Conservation (phyloP, 2,113 vertebrate species). For the Trachemys scripta region DNA sequence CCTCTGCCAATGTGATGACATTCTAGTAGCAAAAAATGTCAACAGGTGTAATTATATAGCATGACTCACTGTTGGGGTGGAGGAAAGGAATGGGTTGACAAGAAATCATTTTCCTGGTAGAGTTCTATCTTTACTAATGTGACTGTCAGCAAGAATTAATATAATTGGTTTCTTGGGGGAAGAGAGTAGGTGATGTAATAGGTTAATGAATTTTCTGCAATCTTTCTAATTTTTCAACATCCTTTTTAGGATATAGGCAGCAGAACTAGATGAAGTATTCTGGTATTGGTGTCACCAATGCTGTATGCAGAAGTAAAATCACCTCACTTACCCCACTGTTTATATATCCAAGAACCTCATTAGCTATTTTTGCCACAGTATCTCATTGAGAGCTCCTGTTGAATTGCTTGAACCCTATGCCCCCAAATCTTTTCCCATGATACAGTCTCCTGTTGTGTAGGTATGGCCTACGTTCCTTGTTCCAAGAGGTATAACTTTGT, state of each 20-base stretch:
- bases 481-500: background rate
- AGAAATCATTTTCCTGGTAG: slow-evolving; percentile 32
- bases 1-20: background rate
- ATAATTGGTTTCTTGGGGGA: background rate
- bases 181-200: background rate
- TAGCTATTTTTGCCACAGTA: background rate
- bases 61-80: background rate
- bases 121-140: slow-evolving; percentile 12
- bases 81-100: slow-evolving; percentile 20
- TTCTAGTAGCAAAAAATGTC: background rate
- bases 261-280: background rate
- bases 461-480: background rate
- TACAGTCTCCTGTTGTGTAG: background rate
- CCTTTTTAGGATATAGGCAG: background rate
- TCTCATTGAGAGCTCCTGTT: background rate
- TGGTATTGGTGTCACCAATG: background rate
- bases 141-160: slow-evolving; percentile 26
- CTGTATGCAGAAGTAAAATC: background rate
- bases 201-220: background rate
- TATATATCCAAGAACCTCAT: background rate
- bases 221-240: background rate
- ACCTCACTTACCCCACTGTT: background rate
- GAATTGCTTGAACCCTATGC: background rate
- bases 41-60: background rate
- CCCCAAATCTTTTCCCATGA: background rate